phyloP scores from a whole-genome alignment of 2,888 invertebrate species.

The Rotaria magnacalcarata region DNA sequence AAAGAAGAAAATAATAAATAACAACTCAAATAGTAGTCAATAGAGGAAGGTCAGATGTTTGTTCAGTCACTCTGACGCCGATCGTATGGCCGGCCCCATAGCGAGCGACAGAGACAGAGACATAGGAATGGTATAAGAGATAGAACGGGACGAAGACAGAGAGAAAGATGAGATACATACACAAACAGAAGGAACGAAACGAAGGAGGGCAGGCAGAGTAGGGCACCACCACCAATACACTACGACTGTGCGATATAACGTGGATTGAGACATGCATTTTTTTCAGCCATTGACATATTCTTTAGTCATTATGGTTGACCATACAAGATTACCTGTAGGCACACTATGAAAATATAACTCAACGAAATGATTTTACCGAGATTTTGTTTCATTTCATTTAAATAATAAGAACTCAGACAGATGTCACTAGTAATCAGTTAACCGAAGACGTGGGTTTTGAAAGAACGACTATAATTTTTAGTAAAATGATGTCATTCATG shows the following conservation, averaged over 20 bases:
- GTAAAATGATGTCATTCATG: too few species aligned
- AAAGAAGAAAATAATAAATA: background rate
- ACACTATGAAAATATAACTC: background rate
- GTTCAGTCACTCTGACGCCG: slow-evolving; percentile 7
- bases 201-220: slow-evolving; percentile 29
- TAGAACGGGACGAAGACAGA: slow-evolving; percentile 22
- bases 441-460: background rate
- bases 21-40: slow-evolving; percentile 12
- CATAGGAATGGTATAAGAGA: slow-evolving; percentile 5
- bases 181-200: slow-evolving; percentile 31
- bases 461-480: too few species aligned
- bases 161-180: slow-evolving; percentile 7
- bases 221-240: slow-evolving; percentile 6
- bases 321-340: background rate
- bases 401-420: background rate
- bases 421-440: background rate
- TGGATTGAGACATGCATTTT: background rate
- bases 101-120: slow-evolving; percentile 1
- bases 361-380: too few species aligned
- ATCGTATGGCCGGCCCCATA: slow-evolving; percentile 17
- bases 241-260: background rate
- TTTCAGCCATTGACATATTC: slow-evolving; percentile 16
- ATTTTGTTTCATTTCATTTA: background rate
- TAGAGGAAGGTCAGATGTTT: slow-evolving; percentile 8
- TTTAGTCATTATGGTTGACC: background rate